These are phyloP conservation scores for Lemur catta DNA, from an alignment of 2,797 vertebrate genomes.

Conservation along the genomic window DNA sequence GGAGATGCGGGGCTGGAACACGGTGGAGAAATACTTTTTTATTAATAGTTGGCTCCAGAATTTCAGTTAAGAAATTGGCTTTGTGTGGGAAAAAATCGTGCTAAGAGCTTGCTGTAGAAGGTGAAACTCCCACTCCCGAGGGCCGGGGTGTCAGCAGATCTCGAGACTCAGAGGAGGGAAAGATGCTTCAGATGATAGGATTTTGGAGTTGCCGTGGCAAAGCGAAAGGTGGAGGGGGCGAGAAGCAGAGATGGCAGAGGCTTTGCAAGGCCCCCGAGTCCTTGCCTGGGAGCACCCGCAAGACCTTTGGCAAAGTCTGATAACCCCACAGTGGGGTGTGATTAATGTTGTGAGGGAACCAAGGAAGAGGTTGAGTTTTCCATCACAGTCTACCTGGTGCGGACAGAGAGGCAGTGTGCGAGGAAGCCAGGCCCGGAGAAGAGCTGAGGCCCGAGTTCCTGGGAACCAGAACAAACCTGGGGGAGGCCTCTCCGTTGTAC, in stretches of 20 bases:
- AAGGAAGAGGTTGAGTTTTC: not conserved
- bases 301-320: not conserved
- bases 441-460: not conserved
- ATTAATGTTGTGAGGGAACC: not conserved
- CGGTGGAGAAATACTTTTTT: not conserved
- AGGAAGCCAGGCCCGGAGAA: not conserved
- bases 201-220: not conserved
- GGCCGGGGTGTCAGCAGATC: not conserved
- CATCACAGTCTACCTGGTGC: not conserved
- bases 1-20: not conserved
- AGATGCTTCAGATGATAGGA: not conserved
- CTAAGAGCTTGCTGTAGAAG: not conserved
- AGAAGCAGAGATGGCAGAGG: not conserved
- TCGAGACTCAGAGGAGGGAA: not conserved
- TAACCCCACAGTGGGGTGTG: not conserved
- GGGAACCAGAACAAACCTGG: not conserved
- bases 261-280: not conserved
- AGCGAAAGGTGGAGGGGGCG: not conserved
- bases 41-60: not conserved
- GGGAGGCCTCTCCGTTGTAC: not conserved
- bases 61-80: not conserved
- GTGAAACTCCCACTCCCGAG: not conserved
- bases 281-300: not conserved
- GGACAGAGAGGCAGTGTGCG: not conserved
- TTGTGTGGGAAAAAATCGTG: conserved; percentile 18